phyloP scores from a whole-genome alignment of 2,113 vertebrate genomes.

The Corythoichthys haematopterus region DNA sequence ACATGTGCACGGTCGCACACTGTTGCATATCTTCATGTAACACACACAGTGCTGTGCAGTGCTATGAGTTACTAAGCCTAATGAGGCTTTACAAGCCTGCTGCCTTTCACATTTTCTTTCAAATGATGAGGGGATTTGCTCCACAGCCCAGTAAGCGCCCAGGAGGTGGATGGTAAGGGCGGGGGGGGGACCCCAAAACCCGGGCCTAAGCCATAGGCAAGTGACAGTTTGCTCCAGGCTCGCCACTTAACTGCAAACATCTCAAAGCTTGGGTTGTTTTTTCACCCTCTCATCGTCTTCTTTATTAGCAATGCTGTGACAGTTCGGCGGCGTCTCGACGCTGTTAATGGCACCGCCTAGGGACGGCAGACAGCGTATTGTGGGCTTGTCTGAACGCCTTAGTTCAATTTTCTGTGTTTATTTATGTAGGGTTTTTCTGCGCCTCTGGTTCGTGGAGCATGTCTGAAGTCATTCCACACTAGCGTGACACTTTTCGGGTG shows the following conservation, averaged over 20 bases:
- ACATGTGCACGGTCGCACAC: slow-evolving; percentile 7
- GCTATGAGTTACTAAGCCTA: slow-evolving; percentile 63
- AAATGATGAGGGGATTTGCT: slow-evolving; percentile 59
- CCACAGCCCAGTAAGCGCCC: slow-evolving; percentile 50
- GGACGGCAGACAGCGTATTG: slow-evolving; percentile 25
- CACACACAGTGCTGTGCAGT: not conserved
- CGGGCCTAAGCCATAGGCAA: slow-evolving; percentile 30
- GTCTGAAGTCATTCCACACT: slow-evolving; percentile 34
- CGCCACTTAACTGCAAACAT: slow-evolving; percentile 64
- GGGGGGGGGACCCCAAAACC: slow-evolving; percentile 34
- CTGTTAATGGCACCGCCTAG: slow-evolving; percentile 57
- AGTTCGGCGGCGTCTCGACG: slow-evolving; percentile 48
- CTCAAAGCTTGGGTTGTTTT: slow-evolving; percentile 42
- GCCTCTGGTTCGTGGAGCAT: slow-evolving; percentile 45
- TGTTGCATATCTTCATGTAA: slow-evolving; percentile 22
- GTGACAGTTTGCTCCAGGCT: slow-evolving; percentile 52
- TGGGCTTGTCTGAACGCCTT: slow-evolving; percentile 33
- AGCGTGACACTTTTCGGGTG: slow-evolving; percentile 3
- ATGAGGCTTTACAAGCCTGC: slow-evolving; percentile 56
- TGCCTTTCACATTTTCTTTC: slow-evolving; percentile 59
- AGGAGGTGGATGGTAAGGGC: not conserved
- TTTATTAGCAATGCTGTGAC: slow-evolving; percentile 64
- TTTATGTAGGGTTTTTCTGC: slow-evolving; percentile 24
- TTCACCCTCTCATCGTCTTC: slow-evolving; percentile 8
- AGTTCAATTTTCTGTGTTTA: slow-evolving; percentile 14